Base-by-base conservation (phyloP, 2,888 invertebrate species). In the Octonoba sinensis region DNA sequence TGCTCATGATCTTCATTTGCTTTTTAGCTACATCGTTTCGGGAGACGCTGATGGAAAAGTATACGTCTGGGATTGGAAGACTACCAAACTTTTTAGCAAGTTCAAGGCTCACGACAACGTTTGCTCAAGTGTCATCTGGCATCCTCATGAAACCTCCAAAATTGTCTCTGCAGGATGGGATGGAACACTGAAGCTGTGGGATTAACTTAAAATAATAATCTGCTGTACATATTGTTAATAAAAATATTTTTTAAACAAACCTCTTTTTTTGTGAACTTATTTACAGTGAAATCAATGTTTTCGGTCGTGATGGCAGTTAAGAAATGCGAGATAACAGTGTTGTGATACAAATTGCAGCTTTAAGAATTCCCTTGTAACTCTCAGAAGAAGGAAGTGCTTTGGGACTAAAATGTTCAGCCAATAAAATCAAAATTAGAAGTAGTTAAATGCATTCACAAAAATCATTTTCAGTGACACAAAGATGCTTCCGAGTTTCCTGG, bases 61-160 rank as follows among this genome's bases (percentile, higher is more conserved):
- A 87, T 99, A 96, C 89, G 93, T 99, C 60, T 99, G 99, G 99
- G 99, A 99, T 88, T 99, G 99, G 99, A 99, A 99, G 89, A 97
- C 98, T 0, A 99, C 99, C 84, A 97, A 98, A 90, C 91, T 99
- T 84, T 97, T 96, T 89, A 97, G 96, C 89, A 98, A 97, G 88
- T 99, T 99, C 96, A 98, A 99, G 89, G 99, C 99, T 0, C 99
- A 99, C 88, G 98, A 99, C 86, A 96, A 96, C 82, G 98, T 99
- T 18, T 99, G 99, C 88, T 98, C 98, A 84, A 92, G 93, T 18
- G 93, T 93, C 0, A 90, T 99, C 18, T 99, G 99, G 99, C 99
- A 99, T 90, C 99, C 99, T 0, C 99, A 99, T 88, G 99, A 99
- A 89, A 95, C 98, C 2, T 97, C 97, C 87, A 95, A 96, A 88